Base-by-base conservation (phyloP, 2,888 invertebrate species). In the Sphaerophoria rueppellii region DNA sequence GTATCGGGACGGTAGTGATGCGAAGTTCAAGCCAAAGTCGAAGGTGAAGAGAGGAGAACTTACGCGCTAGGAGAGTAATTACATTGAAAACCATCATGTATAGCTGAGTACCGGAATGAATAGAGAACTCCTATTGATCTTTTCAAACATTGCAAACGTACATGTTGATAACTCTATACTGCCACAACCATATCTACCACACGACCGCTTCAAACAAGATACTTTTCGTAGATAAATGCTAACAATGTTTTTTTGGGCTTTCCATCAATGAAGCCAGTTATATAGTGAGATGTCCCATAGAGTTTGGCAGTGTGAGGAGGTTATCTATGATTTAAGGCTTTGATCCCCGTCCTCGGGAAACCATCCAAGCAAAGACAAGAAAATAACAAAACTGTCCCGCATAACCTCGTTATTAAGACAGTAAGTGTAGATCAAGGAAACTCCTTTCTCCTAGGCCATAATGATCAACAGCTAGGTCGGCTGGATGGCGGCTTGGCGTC, bases 391-490 rank as follows among this genome's bases (percentile, higher is more conserved):
- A 81, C 70, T 76, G 73, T 77, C 81, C 70, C 70, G 55, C 58
- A 74, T 85, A 85, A 85, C 85, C 85, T 85, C 85, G 76, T 85
- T 85, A 85, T 85, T 85, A 81, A 85, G 85, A 85, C 85, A 81
- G 85, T 85, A 85, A 85, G 81, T 85, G 85, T 85, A 85, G 85
- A 85, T 85, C 81, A 85, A 85, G 85, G 85, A 85, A 85, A 81
- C 81, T 85, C 81, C 81, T 73, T 76, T 72, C 71, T 65, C 54
- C 37, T 40, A 67, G 70, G 79, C 75, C 75, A 60, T 75, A 72
- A 58, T 83, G 83, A 79, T 83, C 75, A 80, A 83, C 80, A 67
- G 73, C 78, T 70, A 63, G 81, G 76, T 80, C 85, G 24, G 24
- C 24, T 24, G 24, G 2, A 24, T 24, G 24, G 24, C 24, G 24